A percentile compares a stretch with the other conserved stretches of the same genome.
These are phyloP conservation scores for Eupleurogrammus muticus DNA, from an alignment of 2,797 vertebrate genomes.

Conservation along the genomic window DNA sequence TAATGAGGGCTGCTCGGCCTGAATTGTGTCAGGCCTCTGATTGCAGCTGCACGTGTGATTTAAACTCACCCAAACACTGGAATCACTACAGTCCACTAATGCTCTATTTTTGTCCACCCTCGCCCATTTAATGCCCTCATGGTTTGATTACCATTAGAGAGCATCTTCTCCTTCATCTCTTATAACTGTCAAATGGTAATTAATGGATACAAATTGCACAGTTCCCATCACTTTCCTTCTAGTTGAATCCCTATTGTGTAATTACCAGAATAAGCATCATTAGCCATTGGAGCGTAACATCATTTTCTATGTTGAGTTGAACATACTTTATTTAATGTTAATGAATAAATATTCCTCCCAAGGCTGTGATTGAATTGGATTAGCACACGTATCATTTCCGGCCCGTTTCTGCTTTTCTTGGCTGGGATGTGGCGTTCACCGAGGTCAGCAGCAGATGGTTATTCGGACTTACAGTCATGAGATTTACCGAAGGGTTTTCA, in stretches of 20 bases:
- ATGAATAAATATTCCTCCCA: constrained; percentile 66
- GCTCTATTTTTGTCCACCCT: constrained; percentile 10
- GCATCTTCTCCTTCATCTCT: constrained; percentile 31
- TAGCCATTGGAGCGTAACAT: constrained; percentile 58
- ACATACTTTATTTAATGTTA: constrained; percentile 62
- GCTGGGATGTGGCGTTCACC: constrained; percentile 7
- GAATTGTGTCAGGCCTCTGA: constrained; percentile 30
- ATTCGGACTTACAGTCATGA: not conserved
- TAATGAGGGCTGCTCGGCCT: constrained; percentile 45
- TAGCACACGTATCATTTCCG: constrained; percentile 60
- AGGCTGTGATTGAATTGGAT: constrained; percentile 64
- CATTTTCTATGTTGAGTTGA: constrained; percentile 57
- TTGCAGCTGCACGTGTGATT: constrained; percentile 33
- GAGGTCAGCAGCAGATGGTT: constrained; percentile 25
- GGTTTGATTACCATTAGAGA: constrained; percentile 43
- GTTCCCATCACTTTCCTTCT: constrained; percentile 58
- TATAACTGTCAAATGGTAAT: constrained; percentile 65
- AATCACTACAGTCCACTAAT: constrained; percentile 14
- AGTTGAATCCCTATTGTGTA: constrained; percentile 56
- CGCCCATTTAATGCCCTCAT: constrained; percentile 16
- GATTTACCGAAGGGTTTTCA: constrained; percentile 26
- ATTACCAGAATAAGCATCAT: constrained; percentile 56
- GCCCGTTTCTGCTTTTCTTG: constrained; percentile 48
- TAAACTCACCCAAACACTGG: constrained; percentile 8
- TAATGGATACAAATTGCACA: constrained; percentile 66